phyloP scores from a whole-genome alignment of 1,140 invertebrate genomes.

The Ips typographus region DNA sequence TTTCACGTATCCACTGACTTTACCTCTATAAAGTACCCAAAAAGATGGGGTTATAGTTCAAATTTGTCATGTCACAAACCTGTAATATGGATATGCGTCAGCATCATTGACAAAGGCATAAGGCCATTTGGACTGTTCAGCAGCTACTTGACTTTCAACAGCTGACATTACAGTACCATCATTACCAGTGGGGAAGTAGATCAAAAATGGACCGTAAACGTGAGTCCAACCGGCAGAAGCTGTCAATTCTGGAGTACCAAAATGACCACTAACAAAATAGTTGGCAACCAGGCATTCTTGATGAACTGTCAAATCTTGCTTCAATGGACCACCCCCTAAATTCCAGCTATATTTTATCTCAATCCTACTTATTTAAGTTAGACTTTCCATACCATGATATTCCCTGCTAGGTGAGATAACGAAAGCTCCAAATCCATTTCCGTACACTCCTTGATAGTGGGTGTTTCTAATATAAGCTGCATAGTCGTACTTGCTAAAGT shows the following conservation, averaged over 20 bases:
- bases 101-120: slow-evolving; percentile 17
- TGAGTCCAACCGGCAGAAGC: slow-evolving; percentile 18
- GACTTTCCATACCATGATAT: slow-evolving; percentile 4
- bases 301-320: slow-evolving; percentile 21
- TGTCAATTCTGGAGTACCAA: slow-evolving; percentile 14
- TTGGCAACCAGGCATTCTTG: slow-evolving; percentile 20
- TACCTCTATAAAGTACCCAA: neutral
- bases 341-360: too few species aligned
- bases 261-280: slow-evolving; percentile 26
- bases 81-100: slow-evolving; percentile 8
- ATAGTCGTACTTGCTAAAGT: slow-evolving; percentile 24
- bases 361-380: too few species aligned
- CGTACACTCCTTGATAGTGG: slow-evolving; percentile 22
- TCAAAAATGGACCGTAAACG: slow-evolving; percentile 22
- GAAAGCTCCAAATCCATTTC: slow-evolving; percentile 25
- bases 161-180: slow-evolving; percentile 9
- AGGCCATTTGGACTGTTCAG: slow-evolving; percentile 12
- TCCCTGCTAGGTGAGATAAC: slow-evolving; percentile 18
- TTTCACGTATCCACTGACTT: slow-evolving; percentile 6
- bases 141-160: neutral
- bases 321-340: slow-evolving; percentile 10
- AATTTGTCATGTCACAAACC: neutral
- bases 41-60: neutral
- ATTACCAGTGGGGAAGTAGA: slow-evolving; percentile 22
- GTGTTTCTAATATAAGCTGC: slow-evolving; percentile 21